These are phyloP conservation scores for Halictus quadricinctus DNA, from an alignment of 2,888 invertebrate species.

Conservation along the genomic window DNA sequence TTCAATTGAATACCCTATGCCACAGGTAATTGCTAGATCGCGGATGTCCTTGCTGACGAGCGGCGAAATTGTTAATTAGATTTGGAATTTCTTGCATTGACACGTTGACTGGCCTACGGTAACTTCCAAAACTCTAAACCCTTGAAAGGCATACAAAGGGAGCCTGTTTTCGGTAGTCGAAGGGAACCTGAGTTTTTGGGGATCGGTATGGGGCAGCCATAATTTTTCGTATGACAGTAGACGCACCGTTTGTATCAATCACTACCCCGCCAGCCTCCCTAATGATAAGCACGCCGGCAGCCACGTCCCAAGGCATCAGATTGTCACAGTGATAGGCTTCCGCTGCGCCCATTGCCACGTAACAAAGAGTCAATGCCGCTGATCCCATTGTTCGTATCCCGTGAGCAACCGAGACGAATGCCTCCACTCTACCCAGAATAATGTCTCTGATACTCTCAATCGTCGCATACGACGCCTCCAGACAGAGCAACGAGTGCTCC, in stretches of 20 bases:
- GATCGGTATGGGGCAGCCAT: neutral
- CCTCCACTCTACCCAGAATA: conserved; percentile 75
- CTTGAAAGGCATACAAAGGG: too few species aligned
- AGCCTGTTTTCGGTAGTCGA: neutral
- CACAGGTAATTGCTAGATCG: neutral
- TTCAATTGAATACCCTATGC: neutral
- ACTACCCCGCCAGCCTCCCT: conserved; percentile 90
- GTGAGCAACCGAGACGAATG: conserved; percentile 77
- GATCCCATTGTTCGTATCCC: conserved; percentile 89
- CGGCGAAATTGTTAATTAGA: neutral
- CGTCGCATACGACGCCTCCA: conserved; percentile 77
- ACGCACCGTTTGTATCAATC: conserved; percentile 86
- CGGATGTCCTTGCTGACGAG: neutral
- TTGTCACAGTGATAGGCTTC: conserved; percentile 90
- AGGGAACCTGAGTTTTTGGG: neutral
- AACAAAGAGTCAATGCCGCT: conserved; percentile 89
- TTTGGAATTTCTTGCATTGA: neutral
- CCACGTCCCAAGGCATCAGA: conserved; percentile 91
- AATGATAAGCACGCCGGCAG: conserved; percentile 89
- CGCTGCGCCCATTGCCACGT: conserved; percentile 88
- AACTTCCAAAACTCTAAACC: too few species aligned
- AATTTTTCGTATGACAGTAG: neutral
- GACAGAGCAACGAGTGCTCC: conserved; percentile 74
- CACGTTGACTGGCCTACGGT: too few species aligned
- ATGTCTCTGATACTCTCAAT: conserved; percentile 74